These are phyloP conservation scores for Motacilla alba DNA, from an alignment of 2,113 vertebrate species.

Conservation along the genomic window DNA sequence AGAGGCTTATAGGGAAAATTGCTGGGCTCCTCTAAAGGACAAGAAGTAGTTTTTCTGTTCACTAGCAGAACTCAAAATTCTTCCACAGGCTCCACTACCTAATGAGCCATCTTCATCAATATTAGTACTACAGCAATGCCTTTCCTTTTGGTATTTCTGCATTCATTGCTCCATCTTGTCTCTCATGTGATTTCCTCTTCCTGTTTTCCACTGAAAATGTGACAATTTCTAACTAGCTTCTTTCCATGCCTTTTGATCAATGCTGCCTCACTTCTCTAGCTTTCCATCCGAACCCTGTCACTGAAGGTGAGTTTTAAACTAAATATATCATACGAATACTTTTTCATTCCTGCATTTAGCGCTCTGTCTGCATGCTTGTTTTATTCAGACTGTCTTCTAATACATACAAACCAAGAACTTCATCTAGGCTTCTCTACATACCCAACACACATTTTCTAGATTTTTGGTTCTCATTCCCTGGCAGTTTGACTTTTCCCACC, in stretches of 20 bases:
- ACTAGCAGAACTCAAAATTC: background rate
- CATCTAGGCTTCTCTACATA: background rate
- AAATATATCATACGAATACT: background rate
- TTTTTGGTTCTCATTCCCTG: background rate
- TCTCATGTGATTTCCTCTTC: background rate
- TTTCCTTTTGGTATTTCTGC: background rate
- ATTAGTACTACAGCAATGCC: accelerated
- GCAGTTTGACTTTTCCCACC: background rate
- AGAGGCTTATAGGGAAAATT: background rate
- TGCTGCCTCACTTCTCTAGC: background rate
- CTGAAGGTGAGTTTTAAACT: background rate
- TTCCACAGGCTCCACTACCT: background rate
- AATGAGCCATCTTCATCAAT: background rate
- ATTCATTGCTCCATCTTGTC: background rate
- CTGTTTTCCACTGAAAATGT: background rate
- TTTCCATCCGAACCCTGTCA: background rate
- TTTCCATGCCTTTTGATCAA: background rate
- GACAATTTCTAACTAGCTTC: background rate
- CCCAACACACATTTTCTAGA: background rate
- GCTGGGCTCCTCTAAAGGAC: background rate
- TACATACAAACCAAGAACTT: background rate
- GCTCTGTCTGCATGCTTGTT: background rate
- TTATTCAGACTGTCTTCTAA: background rate
- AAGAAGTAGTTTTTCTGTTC: background rate
- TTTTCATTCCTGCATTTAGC: background rate